Conservation (phyloP, 2,888 invertebrate genomes). For the Oeneis ivallda region DNA sequence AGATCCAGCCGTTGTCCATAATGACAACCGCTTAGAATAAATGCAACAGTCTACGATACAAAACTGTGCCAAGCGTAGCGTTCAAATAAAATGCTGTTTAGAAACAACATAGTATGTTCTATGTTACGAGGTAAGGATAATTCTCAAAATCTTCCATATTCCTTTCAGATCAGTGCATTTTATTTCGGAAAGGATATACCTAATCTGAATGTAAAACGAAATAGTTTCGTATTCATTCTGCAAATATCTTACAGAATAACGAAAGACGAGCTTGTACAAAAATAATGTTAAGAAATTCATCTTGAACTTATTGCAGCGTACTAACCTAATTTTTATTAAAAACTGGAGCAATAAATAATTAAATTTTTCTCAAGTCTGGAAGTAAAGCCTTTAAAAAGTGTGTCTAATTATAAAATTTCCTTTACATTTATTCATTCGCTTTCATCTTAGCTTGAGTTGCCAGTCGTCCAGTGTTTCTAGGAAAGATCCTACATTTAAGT, state of each 20-base stretch:
- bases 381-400: slow-evolving; percentile 28
- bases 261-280: background rate
- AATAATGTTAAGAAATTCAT: background rate
- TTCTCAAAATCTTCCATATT: no score
- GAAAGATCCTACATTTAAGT: slow-evolving; percentile 1
- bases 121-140: no score
- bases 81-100: no score
- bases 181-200: no score
- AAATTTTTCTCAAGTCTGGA: slow-evolving; percentile 15
- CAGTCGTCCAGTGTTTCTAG: background rate
- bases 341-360: slow-evolving; percentile 18
- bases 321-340: slow-evolving; percentile 12
- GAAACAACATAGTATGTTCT: no score
- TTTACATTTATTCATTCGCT: slow-evolving; percentile 34
- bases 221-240: background rate
- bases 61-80: no score
- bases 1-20: no score
- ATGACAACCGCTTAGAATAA: no score
- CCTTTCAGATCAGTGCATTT: no score
- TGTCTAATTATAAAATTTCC: slow-evolving; percentile 34
- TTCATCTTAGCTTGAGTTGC: slow-evolving; percentile 3
- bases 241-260: background rate
- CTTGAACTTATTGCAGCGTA: background rate
- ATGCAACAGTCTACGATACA: no score
- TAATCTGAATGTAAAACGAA: no score